phyloP scores from a whole-genome alignment of 2,888 invertebrate species.

The Orgyia antiqua region DNA sequence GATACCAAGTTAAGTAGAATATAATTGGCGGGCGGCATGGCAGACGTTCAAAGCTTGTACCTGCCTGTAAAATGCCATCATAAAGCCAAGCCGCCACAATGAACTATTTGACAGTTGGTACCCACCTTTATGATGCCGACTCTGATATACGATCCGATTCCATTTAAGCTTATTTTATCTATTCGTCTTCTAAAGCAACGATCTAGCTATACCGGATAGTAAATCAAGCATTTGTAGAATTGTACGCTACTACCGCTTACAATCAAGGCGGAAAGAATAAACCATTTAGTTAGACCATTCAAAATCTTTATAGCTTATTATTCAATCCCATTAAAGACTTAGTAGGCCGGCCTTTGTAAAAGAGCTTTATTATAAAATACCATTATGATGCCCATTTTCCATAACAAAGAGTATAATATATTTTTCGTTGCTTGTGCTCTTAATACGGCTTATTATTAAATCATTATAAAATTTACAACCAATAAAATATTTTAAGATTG shows the following conservation, averaged over 20 bases:
- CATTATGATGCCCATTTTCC: conserved; percentile 66
- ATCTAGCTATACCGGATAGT: conserved; percentile 57
- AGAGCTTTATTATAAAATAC: conserved; percentile 61
- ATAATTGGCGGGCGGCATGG: conserved; percentile 73
- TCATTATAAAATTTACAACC: conserved; percentile 33
- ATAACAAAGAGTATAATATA: conserved; percentile 66
- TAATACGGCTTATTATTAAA: conserved; percentile 60
- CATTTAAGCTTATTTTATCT: conserved; percentile 75
- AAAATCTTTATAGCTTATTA: conserved; percentile 71
- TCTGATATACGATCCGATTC: conserved; percentile 62
- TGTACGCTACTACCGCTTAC: conserved; percentile 47
- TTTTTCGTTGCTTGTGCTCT: conserved; percentile 47
- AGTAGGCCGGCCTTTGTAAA: conserved; percentile 64
- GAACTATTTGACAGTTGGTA: conserved; percentile 74
- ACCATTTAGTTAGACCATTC: conserved; percentile 66
- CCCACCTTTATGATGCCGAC: conserved; percentile 74
- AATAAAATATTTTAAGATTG: conserved; percentile 1
- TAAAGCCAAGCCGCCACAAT: conserved; percentile 71
- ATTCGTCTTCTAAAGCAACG: conserved; percentile 60
- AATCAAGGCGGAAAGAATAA: conserved; percentile 58
- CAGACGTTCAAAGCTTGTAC: conserved; percentile 68
- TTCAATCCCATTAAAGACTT: conserved; percentile 70
- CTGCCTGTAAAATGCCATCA: conserved; percentile 75
- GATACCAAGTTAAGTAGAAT: conserved; percentile 68
- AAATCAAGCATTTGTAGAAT: conserved; percentile 60